Evolutionary conservation across 2,113 vertebrate genomes (phyloP), one percentile per base, ranked within the genome.

Genomic region (Silurus glanis): DNA sequence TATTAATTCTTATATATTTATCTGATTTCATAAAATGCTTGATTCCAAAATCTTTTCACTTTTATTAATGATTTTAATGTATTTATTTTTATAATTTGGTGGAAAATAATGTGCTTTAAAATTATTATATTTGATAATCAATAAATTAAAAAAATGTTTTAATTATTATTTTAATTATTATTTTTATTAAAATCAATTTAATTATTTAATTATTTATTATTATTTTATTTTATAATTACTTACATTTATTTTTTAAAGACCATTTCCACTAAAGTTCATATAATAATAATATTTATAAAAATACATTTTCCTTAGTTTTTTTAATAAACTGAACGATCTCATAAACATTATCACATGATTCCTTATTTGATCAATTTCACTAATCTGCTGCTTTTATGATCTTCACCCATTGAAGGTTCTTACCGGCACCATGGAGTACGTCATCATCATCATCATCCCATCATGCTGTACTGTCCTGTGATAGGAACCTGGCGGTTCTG

Each of bases 351-450:
- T 72, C 45, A 72, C 19, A 47, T 3, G 0, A 16, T 28, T 37
- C 59, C 4, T 80, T 5, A 37, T 80, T 58, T 45, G 19, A 17
- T 61, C 19, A 58, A 79, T 80, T 5, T 19, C 9, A 56, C 13
- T 13, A 19, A 37, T 19, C 49, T 75, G 10, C 47, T 10, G 2
- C 14, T 75, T 75, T n/a, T n/a, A 74, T 12, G 8, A 6, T 21
- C 19, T 49, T 23, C 19, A 51, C 9, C 23, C 19, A 23, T 55
- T 23, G 6, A 3, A 4, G 8, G 16, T 53, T 89, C 96, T 95
- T 96, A 99, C 98, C 95, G 97, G 98, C 85, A 99, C 96, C 96
- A 97, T 95, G 91, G 97, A 97, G 95, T 97, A 98, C 53, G 96
- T 97, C 95, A 98, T 95, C 97, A 99, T 91, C 96, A 96, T 94